Conservation (phyloP, 2,113 vertebrate species). For the Corydoras maculifer region DNA sequence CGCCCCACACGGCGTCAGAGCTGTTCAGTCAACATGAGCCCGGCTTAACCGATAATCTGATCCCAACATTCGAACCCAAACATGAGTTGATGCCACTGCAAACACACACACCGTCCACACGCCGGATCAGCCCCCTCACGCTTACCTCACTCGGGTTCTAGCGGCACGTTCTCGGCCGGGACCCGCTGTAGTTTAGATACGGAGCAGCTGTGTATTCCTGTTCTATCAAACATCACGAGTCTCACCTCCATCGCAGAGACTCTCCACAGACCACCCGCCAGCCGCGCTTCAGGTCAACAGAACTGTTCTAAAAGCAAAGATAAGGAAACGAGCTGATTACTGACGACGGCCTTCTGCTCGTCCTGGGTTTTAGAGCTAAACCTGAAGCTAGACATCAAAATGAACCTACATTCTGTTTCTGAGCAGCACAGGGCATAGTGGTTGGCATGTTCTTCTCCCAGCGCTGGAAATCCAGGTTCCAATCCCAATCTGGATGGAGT, state of each 20-base stretch:
- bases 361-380: conserved; percentile 1
- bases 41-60: conserved; percentile 3
- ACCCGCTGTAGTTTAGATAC: background rate
- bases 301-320: conserved; percentile 9
- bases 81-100: conserved; percentile 8
- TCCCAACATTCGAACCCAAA: conserved; percentile 29
- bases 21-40: too few species aligned
- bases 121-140: background rate
- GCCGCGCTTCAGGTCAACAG: background rate
- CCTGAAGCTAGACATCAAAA: background rate
- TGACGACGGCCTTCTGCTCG: conserved; percentile 13
- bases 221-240: background rate
- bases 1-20: too few species aligned
- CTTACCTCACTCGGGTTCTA: background rate
- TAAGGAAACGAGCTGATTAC: conserved; percentile 17
- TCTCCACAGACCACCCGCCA: background rate
- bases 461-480: too few species aligned
- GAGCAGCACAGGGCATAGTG: too few species aligned
- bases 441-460: too few species aligned
- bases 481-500: too few species aligned
- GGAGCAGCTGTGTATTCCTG: conserved; percentile 11
- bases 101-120: background rate
- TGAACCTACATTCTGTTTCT: too few species aligned
- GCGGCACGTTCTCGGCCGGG: background rate
- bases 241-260: background rate